phyloP scores from a whole-genome alignment of 2,888 invertebrate genomes.

The Oasisia sp. region DNA sequence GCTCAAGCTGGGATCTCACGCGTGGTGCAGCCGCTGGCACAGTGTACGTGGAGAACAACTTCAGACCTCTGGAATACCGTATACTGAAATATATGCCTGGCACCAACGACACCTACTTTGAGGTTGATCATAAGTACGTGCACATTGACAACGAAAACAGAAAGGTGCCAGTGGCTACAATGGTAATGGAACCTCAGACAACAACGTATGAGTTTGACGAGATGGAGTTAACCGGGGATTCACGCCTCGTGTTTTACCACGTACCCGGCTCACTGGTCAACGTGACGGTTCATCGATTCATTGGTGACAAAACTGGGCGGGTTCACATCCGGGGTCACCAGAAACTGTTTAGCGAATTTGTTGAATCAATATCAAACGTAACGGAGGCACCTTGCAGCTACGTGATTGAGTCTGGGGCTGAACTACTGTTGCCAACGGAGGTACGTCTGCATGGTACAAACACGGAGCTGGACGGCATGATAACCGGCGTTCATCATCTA shows the following conservation, averaged over 20 bases:
- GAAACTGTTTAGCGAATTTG: constrained; percentile 45
- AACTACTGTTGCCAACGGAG: constrained; percentile 52
- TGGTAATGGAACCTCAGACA: constrained; percentile 48
- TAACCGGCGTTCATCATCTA: constrained; percentile 52
- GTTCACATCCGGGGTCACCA: constrained; percentile 48
- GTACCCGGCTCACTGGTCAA: constrained; percentile 40
- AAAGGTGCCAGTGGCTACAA: constrained; percentile 47
- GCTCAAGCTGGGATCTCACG: constrained; percentile 25
- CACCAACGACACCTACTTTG: constrained; percentile 47
- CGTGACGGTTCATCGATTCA: constrained; percentile 45
- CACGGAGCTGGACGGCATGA: constrained; percentile 46
- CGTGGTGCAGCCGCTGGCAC: constrained; percentile 53
- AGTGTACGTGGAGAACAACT: constrained; percentile 51
- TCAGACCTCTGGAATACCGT: constrained; percentile 50
- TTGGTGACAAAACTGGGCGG: constrained; percentile 52
- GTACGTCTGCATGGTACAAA: constrained; percentile 52
- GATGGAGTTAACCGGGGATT: constrained; percentile 48
- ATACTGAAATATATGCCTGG: constrained; percentile 47
- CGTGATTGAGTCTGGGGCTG: constrained; percentile 50
- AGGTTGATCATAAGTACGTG: constrained; percentile 45
- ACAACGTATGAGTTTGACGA: constrained; percentile 50
- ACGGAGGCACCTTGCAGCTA: constrained; percentile 56
- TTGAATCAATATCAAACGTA: constrained; percentile 48
- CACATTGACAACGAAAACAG: constrained; percentile 51
- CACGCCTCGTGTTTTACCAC: constrained; percentile 48